phyloP scores from a whole-genome alignment of 1,140 invertebrate species.

The Nilaparvata lugens region DNA sequence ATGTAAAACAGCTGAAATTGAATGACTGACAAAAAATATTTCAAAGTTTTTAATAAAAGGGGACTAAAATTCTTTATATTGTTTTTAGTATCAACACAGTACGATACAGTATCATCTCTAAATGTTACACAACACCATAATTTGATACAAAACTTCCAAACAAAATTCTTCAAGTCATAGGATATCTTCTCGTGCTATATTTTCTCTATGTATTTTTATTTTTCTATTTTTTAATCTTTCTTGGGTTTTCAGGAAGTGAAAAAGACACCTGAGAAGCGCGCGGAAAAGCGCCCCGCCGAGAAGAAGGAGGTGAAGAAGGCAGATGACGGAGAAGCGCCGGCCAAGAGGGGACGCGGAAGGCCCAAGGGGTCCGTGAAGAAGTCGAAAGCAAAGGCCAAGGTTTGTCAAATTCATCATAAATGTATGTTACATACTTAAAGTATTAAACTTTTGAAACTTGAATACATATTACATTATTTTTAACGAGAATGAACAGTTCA shows the following conservation, averaged over 20 bases:
- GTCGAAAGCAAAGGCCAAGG: neutral
- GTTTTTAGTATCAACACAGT: neutral
- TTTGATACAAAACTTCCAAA: too few relatives aligned
- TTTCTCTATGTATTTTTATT: too few relatives aligned
- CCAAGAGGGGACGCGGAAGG: neutral
- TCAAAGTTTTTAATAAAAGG: too few relatives aligned
- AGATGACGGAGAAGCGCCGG: neutral
- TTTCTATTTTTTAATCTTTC: neutral
- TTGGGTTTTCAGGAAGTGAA: neutral
- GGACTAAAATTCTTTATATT: neutral
- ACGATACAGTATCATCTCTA: neutral
- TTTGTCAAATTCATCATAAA: neutral
- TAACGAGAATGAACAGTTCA: too few relatives aligned
- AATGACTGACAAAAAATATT: too few relatives aligned
- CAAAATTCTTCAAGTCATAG: too few relatives aligned
- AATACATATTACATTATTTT: too few relatives aligned
- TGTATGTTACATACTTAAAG: too few relatives aligned
- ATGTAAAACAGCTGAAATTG: neutral
- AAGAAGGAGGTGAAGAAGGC: neutral
- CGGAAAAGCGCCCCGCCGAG: neutral
- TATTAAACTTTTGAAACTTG: too few relatives aligned
- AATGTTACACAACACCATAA: too few relatives aligned
- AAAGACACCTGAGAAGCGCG: neutral
- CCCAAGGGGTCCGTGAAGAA: neutral
- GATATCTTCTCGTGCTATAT: too few relatives aligned